These are phyloP conservation scores for Drosophila quinaria DNA, from an alignment of 2,888 invertebrate genomes.

Conservation along the genomic window DNA sequence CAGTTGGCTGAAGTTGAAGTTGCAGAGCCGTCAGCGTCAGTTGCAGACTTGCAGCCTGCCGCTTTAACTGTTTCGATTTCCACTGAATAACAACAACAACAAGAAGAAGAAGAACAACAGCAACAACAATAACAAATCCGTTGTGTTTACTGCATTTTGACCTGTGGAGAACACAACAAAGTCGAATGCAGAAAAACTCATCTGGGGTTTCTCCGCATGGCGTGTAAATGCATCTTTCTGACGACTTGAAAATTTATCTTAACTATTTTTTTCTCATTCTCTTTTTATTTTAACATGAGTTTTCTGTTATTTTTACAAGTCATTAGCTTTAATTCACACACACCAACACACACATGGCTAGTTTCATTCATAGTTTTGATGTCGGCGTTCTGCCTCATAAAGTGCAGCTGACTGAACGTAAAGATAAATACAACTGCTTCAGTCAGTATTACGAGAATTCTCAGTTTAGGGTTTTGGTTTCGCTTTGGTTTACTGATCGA, in stretches of 20 bases:
- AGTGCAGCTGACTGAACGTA: constrained; percentile 46
- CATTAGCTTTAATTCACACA: constrained; percentile 78
- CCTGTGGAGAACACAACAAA: constrained; percentile 46
- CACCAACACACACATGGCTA: constrained; percentile 42
- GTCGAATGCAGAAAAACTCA: constrained; percentile 44
- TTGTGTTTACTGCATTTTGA: constrained; percentile 75
- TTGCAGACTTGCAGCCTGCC: constrained; percentile 53
- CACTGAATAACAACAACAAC: constrained; percentile 43
- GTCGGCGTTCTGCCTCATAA: constrained; percentile 60
- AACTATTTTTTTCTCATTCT: constrained; percentile 17
- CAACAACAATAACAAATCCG: constrained; percentile 49
- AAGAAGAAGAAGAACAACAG: constrained; percentile 15
- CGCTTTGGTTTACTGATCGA: constrained; percentile 37
- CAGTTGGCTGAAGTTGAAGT: constrained; percentile 61
- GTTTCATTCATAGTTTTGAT: constrained; percentile 68
- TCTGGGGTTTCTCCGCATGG: constrained; percentile 37
- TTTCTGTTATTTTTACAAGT: constrained; percentile 74
- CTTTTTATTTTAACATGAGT: constrained; percentile 26
- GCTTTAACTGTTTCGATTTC: constrained; percentile 69
- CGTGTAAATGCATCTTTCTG: constrained; percentile 43
- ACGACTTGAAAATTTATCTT: constrained; percentile 44
- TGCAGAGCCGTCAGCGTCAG: constrained; percentile 51
- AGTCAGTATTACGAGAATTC: constrained; percentile 15
- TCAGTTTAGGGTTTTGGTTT: constrained; percentile 22
- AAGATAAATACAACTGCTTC: constrained; percentile 17